phyloP scores from a whole-genome alignment of 2,113 vertebrate species.

The Albula goreensis region DNA sequence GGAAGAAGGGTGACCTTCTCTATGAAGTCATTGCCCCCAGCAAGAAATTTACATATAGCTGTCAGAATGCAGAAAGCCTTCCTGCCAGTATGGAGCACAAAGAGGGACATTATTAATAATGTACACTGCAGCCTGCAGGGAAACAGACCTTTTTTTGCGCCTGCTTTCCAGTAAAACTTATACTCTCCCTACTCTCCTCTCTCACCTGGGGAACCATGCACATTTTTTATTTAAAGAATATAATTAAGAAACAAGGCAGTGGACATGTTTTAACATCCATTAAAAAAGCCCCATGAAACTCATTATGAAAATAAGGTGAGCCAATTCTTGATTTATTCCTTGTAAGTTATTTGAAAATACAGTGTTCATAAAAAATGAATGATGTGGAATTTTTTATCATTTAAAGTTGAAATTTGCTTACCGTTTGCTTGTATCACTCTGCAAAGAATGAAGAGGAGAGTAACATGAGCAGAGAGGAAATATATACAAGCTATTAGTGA shows the following conservation, averaged over 20 bases:
- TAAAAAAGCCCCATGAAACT: constrained; percentile 54
- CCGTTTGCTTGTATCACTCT: constrained; percentile 61
- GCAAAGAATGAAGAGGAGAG: constrained; percentile 66
- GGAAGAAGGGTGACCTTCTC: constrained; percentile 76
- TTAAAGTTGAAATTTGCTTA: constrained; percentile 57
- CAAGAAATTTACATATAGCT: constrained; percentile 78
- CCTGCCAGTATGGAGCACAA: constrained; percentile 53
- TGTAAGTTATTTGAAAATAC: constrained; percentile 48
- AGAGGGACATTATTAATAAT: constrained; percentile 71
- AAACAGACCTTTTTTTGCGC: constrained; percentile 32
- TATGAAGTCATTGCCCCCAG: constrained; percentile 75
- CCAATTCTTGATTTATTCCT: constrained; percentile 33
- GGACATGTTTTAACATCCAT: constrained; percentile 49
- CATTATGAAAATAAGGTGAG: constrained; percentile 55
- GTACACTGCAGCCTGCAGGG: constrained; percentile 66
- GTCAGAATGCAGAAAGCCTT: constrained; percentile 59
- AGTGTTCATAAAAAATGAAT: constrained; percentile 65
- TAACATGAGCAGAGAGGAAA: constrained; percentile 24
- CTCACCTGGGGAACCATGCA: constrained; percentile 28
- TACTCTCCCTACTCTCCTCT: not conserved
- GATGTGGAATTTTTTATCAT: constrained; percentile 57
- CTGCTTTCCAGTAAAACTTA: constrained; percentile 31
- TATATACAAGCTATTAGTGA: not conserved
- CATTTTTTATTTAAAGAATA: constrained; percentile 39
- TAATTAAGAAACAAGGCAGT: constrained; percentile 57